Percentiles rank a stretch among this genome's conserved stretches.
Evolutionary conservation across 37 sponge, comb jelly and placozoan genomes (phyloP).

Genomic region (Ianthella basta): DNA sequence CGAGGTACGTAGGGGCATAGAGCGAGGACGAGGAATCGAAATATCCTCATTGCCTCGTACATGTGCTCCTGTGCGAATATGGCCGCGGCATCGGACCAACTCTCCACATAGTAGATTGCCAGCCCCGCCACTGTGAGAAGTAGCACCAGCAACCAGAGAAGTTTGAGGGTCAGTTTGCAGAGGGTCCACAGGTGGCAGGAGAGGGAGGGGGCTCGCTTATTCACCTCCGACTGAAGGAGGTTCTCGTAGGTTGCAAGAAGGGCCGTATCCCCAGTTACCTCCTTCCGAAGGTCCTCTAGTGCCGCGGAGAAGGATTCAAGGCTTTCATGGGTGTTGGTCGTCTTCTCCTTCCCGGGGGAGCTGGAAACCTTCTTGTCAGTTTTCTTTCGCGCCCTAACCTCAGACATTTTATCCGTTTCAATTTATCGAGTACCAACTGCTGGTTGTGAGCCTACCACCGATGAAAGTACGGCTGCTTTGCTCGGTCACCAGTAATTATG

Average conservation of each 20-base stretch:
- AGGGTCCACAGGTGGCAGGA: neutral
- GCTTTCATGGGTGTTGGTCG: neutral
- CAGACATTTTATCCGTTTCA: neutral
- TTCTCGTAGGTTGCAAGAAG: conserved; percentile 3
- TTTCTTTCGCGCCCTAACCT: conserved; percentile 1
- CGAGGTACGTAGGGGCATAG: conserved; percentile 8
- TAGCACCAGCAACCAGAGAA: neutral
- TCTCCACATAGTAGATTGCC: conserved; percentile 3
- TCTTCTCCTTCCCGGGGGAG: neutral
- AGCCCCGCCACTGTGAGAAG: neutral
- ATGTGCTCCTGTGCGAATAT: conserved; percentile 16
- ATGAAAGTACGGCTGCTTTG: no score
- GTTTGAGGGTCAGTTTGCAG: neutral
- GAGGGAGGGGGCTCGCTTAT: neutral
- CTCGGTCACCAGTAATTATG: no score
- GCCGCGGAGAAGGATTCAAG: conserved; percentile 4
- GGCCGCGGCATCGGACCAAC: neutral
- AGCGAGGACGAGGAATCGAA: neutral
- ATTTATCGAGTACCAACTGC: no score
- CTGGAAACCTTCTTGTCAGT: neutral
- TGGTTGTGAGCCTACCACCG: no score
- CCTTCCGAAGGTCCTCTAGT: neutral
- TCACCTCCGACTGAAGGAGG: conserved; percentile 4
- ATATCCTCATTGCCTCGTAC: neutral
- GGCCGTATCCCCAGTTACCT: neutral